Evolutionary conservation across 2,113 vertebrate species (phyloP).

Genomic region (Bujurquina vittata): DNA sequence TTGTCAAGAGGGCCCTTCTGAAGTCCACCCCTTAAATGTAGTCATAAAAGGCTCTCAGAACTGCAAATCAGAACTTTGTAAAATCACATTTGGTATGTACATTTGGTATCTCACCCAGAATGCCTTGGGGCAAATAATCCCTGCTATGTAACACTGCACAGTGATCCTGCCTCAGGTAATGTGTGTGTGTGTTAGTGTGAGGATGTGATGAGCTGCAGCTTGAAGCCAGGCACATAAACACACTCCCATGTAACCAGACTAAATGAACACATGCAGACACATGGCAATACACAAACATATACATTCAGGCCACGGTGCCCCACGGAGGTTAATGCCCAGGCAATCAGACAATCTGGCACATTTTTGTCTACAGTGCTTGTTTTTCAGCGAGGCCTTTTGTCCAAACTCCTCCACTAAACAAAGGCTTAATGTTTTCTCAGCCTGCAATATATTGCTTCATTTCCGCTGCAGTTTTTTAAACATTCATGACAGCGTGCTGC

Average conservation of each 20-base stretch:
- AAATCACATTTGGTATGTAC: conserved; percentile 18
- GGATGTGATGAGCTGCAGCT: conserved; percentile 37
- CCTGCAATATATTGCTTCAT: conserved; percentile 38
- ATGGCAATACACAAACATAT: neutral
- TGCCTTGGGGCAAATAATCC: neutral
- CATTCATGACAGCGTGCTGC: neutral
- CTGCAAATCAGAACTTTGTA: conserved; percentile 28
- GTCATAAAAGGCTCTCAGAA: conserved; percentile 8
- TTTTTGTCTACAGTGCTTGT: neutral
- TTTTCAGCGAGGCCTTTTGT: neutral
- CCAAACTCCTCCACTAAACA: conserved; percentile 3
- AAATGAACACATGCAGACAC: neutral
- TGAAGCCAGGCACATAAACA: conserved; percentile 44
- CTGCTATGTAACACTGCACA: conserved; percentile 8
- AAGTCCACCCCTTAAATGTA: neutral
- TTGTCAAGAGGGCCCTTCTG: conserved; percentile 32
- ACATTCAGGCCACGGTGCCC: neutral
- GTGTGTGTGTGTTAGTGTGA: conserved; percentile 14
- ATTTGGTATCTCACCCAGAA: conserved; percentile 10
- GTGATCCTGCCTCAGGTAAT: conserved; percentile 26
- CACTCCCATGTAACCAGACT: conserved; percentile 8
- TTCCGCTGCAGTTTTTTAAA: conserved; percentile 48
- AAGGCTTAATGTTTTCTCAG: conserved; percentile 26
- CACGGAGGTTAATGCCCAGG: neutral
- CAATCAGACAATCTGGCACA: neutral